Percentiles rank a stretch among this genome's conserved stretches.
phyloP scores from a whole-genome alignment of 2,888 invertebrate species.

The Plebejus anna region DNA sequence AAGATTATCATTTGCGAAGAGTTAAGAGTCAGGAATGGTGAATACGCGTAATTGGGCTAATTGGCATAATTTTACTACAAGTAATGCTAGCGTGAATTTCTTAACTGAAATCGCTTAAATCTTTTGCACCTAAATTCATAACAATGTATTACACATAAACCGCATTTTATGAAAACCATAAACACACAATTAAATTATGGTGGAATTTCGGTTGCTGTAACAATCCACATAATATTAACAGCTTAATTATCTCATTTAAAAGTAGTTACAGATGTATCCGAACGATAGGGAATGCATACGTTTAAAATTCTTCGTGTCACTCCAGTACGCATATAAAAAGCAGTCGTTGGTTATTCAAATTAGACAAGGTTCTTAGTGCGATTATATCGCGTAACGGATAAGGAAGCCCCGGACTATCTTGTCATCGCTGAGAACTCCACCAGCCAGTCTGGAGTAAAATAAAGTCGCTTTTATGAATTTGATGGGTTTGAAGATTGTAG shows the following conservation, averaged over 20 bases:
- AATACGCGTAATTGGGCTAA: neutral
- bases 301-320: slow-evolving; percentile 18
- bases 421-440: slow-evolving; percentile 53
- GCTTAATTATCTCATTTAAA: slow-evolving; percentile 12
- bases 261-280: neutral
- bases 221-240: neutral
- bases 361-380: slow-evolving; percentile 59
- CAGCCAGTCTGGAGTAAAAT: slow-evolving; percentile 36
- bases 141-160: neutral
- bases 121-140: neutral
- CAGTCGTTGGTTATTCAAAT: slow-evolving; percentile 61
- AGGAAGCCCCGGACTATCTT: slow-evolving; percentile 66
- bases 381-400: slow-evolving; percentile 70
- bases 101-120: neutral
- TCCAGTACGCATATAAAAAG: slow-evolving; percentile 20
- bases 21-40: neutral
- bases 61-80: neutral
- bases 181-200: neutral
- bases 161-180: neutral
- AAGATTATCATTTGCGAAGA: neutral
- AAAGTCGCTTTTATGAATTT: neutral
- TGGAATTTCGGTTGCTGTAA: neutral
- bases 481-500: neutral
- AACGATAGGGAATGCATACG: slow-evolving; percentile 18
- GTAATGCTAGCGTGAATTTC: too few species aligned